phyloP scores from a whole-genome alignment of 2,888 invertebrate species.

The Fabriciana adippe region DNA sequence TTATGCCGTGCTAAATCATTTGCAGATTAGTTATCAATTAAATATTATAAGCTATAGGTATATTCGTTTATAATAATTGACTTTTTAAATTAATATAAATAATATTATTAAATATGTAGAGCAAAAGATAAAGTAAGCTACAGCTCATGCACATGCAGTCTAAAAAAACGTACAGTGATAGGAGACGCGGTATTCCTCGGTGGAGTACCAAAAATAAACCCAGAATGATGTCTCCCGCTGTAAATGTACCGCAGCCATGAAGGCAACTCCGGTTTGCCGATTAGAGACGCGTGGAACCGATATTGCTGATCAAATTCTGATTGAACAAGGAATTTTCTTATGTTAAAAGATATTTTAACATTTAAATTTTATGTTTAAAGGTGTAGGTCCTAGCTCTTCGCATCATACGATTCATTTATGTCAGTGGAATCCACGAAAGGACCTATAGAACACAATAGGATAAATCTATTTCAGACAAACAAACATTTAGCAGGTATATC shows the following conservation, averaged over 20 bases:
- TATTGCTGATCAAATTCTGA: conserved; percentile 83
- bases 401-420: too few species aligned
- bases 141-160: background rate
- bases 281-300: conserved; percentile 88
- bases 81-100: too few species aligned
- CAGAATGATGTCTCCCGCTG: conserved; percentile 88
- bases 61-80: too few species aligned
- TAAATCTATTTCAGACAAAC: too few species aligned
- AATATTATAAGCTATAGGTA: too few species aligned
- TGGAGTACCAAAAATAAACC: conserved; percentile 93
- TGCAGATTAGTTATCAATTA: too few species aligned
- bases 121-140: background rate
- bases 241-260: conserved; percentile 93
- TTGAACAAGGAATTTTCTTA: background rate
- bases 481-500: too few species aligned
- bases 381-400: background rate
- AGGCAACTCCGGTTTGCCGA: conserved; percentile 91
- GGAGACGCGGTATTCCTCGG: conserved; percentile 79
- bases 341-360: background rate
- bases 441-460: too few species aligned
- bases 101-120: background rate
- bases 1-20: too few species aligned
- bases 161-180: conserved; percentile 55
- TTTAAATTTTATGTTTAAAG: background rate
- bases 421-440: too few species aligned